Conservation (phyloP, 2,113 vertebrate genomes). For the Sphaerodactylus townsendi region DNA sequence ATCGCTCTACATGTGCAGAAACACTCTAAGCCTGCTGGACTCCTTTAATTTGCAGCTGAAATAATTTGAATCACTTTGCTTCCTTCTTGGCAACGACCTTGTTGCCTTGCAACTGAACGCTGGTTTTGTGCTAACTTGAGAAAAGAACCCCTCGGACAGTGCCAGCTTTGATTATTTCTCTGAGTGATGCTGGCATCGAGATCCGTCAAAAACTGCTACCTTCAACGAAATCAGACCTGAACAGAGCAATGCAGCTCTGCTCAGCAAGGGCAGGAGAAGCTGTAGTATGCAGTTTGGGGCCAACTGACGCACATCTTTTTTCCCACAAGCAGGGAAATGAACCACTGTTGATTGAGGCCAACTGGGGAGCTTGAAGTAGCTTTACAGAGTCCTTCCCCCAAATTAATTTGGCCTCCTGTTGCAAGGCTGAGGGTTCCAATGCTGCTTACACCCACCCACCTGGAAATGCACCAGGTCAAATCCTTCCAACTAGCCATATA, state of each 20-base stretch:
- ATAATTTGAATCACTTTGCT: neutral
- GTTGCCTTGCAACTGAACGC: neutral
- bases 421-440: neutral
- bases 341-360: neutral
- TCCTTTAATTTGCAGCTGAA: slow-evolving; percentile 3
- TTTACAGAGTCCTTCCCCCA: neutral
- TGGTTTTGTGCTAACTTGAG: neutral
- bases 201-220: neutral
- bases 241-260: neutral
- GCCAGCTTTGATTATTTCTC: neutral
- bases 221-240: slow-evolving; percentile 1
- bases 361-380: neutral
- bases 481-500: neutral
- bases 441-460: neutral
- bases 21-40: neutral
- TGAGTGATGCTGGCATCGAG: neutral
- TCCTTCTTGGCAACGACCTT: neutral
- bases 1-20: neutral
- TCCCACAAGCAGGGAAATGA: neutral
- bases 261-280: neutral
- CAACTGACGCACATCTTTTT: neutral
- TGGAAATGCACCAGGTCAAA: neutral
- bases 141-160: neutral
- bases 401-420: neutral
- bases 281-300: neutral